Base-by-base conservation (phyloP, 1,140 invertebrate species). In the Parapsyche elsis region DNA sequence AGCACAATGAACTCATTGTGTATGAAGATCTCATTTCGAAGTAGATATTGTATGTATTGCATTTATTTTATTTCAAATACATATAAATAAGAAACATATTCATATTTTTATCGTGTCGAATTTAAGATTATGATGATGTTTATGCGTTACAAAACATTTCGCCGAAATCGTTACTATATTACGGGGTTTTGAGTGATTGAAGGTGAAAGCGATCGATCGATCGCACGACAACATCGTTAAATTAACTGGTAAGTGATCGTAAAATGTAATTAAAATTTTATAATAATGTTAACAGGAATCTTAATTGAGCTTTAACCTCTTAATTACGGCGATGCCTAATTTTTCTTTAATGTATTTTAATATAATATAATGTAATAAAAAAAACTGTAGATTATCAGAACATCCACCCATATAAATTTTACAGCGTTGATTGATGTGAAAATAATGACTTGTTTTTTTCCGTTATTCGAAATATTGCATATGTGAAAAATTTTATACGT, bases 271-370 rank as follows among this genome's bases (percentile, higher is more conserved):
- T 67, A 67, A 67, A 67, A 67, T 26, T 67, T 26, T 67, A 67
- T 67, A 24, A 12, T 64, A 64, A 53, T 53, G 16, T 67, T 67
- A 67, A 67, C 64, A 67, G 19, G 64, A 67, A 67, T 67, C 64
- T 26, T 67, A 67, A 67, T 67, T 67, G 64, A 67, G 64, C 64
- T 67, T 67, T 67, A 67, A 67, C 64, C 64, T 67, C 64, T 67
- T 67, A 67, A 67, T 67, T 67, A 67, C 24, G 14, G 5, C 64
- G 64, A 67, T 23, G 24, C 64, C 21, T 67, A 67, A 26, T 67
- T 67, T 67, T 67, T 12, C 9, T 61, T 21, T 67, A 38, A 38
- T 38, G 30, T 38, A 38, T 38, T 38, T 38, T 38, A 38, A 38
- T 38, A 38, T 38, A 38, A 67, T 23, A 19, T 19, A 67, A 23